A percentile compares a stretch with the other conserved stretches of the same genome.
phyloP scores from a whole-genome alignment of 1,140 invertebrate species.

The Caenorhabditis elegans region DNA sequence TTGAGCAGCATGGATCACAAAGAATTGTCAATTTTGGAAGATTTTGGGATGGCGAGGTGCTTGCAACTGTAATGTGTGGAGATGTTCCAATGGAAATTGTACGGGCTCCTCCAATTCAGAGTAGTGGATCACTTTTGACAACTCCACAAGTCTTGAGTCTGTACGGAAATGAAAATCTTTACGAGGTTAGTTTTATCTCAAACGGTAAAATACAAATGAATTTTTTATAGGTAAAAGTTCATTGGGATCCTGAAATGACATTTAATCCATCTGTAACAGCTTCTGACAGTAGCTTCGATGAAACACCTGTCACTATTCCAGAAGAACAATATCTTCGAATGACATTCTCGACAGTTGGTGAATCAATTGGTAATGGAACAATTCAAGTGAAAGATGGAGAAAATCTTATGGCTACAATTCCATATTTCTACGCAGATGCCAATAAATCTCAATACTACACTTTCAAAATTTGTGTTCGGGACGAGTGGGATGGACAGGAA shows the following conservation, averaged over 20 bases:
- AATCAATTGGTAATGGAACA: slow-evolving; percentile 19
- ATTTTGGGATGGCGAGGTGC: slow-evolving; percentile 5
- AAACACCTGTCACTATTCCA: not conserved
- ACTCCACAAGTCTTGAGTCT: not conserved
- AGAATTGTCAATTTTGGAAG: not conserved
- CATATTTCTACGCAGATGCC: not conserved
- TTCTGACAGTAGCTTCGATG: not conserved
- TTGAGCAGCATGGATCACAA: not conserved
- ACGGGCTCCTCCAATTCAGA: not conserved
- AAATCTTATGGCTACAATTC: not conserved
- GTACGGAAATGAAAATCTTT: not conserved
- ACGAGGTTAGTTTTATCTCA: not conserved
- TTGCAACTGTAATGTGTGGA: not conserved
- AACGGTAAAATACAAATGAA: not conserved
- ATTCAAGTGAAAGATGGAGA: slow-evolving; percentile 9
- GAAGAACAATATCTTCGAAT: not conserved
- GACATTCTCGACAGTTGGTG: not conserved
- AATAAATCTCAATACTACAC: not conserved
- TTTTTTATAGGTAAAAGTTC: not conserved
- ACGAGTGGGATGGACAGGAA: slow-evolving; percentile 28
- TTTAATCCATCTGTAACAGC: not conserved
- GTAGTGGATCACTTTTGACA: not conserved
- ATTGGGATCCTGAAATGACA: not conserved
- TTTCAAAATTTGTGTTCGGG: slow-evolving; percentile 21
- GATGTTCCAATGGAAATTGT: not conserved